phyloP scores from a whole-genome alignment of 2,113 vertebrate genomes.

The Delphinapterus leucas region DNA sequence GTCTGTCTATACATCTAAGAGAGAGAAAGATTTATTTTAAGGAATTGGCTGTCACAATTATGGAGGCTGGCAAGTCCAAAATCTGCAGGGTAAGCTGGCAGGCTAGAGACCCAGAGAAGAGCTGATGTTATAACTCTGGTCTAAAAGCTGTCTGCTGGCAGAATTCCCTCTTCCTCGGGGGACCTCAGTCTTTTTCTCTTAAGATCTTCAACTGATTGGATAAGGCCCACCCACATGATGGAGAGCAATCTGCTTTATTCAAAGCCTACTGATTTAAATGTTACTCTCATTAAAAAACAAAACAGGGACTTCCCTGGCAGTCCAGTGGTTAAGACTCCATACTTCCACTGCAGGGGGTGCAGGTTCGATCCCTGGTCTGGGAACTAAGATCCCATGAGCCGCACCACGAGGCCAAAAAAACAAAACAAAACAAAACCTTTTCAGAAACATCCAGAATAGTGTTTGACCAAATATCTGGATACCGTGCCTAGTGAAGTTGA shows the following conservation, averaged over 20 bases:
- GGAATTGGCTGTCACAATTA: not conserved
- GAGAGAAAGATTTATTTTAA: not conserved
- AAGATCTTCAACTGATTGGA: not conserved
- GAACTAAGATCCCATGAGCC: too few relatives aligned
- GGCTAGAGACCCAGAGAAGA: not conserved
- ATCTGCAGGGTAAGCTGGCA: not conserved
- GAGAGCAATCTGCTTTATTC: not conserved
- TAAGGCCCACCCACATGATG: not conserved
- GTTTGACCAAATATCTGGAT: not conserved
- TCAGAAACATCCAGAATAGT: not conserved
- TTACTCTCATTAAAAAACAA: not conserved
- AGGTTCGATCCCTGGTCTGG: too few relatives aligned
- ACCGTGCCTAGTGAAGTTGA: not conserved
- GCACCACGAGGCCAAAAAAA: not conserved
- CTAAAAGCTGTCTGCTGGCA: not conserved
- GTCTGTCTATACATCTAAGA: not conserved
- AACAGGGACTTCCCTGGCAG: too few relatives aligned
- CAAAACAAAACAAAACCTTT: not conserved
- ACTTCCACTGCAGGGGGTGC: too few relatives aligned
- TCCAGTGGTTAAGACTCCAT: too few relatives aligned
- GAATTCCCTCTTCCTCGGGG: not conserved
- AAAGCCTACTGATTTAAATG: not conserved
- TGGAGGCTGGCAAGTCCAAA: not conserved
- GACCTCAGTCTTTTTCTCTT: not conserved
- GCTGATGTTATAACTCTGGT: not conserved